Percentiles rank a stretch among this genome's conserved stretches.
Conservation (phyloP, 2,113 vertebrate species). For the Pomatostomus ruficeps region DNA sequence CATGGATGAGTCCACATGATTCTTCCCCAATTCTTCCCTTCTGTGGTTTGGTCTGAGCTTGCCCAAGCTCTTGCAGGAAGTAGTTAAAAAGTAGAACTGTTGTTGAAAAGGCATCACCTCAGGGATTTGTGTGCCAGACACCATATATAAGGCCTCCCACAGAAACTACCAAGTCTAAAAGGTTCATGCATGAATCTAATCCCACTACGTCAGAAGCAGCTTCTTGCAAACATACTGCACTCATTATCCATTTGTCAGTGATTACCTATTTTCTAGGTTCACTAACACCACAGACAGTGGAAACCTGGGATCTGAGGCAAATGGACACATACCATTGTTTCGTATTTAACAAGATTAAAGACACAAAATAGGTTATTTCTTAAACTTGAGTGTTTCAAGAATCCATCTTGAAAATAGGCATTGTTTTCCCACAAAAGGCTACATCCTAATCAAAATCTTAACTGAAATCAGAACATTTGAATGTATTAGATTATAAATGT, state of each 20-base stretch:
- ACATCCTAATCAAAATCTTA: background rate
- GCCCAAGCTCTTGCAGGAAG: background rate
- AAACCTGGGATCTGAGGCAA: background rate
- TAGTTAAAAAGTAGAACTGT: background rate
- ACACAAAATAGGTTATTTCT: background rate
- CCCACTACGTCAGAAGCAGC: background rate
- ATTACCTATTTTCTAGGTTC: background rate
- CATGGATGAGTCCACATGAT: background rate
- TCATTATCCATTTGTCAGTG: background rate
- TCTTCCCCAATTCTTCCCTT: background rate
- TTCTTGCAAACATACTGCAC: background rate
- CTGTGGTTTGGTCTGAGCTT: background rate
- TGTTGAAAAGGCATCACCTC: background rate
- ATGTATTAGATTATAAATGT: background rate
- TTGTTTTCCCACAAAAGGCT: background rate
- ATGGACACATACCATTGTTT: background rate
- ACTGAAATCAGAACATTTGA: background rate
- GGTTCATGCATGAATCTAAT: background rate
- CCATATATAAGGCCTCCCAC: background rate
- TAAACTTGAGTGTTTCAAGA: background rate
- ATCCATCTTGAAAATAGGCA: background rate
- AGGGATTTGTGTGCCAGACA: background rate
- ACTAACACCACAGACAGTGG: background rate
- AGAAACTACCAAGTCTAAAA: background rate
- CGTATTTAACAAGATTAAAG: background rate